Base-by-base conservation (phyloP, 1,140 invertebrate genomes). In the Drosophila mojavensis region DNA sequence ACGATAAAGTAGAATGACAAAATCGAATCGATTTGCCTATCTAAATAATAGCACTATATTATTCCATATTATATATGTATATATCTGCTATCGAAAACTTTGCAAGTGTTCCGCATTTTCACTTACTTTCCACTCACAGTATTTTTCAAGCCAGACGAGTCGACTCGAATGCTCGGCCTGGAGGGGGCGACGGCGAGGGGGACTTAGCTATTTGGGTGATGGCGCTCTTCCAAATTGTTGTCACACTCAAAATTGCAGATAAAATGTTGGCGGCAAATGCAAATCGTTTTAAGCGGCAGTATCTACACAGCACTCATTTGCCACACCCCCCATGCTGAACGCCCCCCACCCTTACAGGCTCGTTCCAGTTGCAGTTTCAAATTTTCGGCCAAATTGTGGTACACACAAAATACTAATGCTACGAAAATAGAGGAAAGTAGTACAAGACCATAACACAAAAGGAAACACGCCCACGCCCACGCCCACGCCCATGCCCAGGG, bases 231-330 rank as follows among this genome's bases (percentile, higher is more conserved):
- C 65, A 74, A 74, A 62, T 55, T 69, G 71, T 58, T 69, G 71
- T 69, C 58, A 68, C 58, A 68, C 65, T 62, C 33, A n/a, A 62
- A 74, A 68, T 65, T 71, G 61, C 61, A 53, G 61, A 71, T 71
- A 71, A 71, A 69, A 71, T 41, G 59, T 28, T 55, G 45, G n/a
- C 55, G 43, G 58, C 43, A 79, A 83, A 74, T 74, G 65, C 71
- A 74, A 68, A 68, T 68, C 65, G 71, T 36, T 73, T 54, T 59
- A 30, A 11, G 56, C 26, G 7, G 6, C 26, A 24, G 33, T 26
- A 5, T 28, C 48, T 36, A 43, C 30, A 33, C 30, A 33, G 10
- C 47, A 62, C 28, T 30, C 48, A 36, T 55, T 41, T 28, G 33
- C 55, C 59, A 67, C 70, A 55, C 41, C 53, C 59, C 62, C 48